Evolutionary conservation across 2,888 invertebrate genomes (phyloP), one percentile per base, ranked within the genome.

Genomic region (Tachina grossa): DNA sequence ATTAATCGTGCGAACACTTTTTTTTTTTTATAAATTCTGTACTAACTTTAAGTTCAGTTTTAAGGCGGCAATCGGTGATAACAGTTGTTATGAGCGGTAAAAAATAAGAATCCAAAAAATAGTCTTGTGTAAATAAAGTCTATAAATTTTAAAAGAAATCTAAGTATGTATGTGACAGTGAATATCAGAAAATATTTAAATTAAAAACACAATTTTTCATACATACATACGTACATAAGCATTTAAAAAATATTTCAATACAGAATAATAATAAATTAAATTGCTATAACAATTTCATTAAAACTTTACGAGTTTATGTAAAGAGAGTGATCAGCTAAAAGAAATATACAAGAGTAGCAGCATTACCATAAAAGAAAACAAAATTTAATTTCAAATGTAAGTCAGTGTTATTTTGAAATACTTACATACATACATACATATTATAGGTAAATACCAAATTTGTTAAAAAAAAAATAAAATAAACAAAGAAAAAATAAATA

Each of bases 11-110:
- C 75, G 71, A 43, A 63, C 11, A 51, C 3, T 22, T 76, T 85
- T 85, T 83, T 68, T 22, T 76, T 85, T 85, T 83, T 68, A 68
- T 63, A 77, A 77, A 78, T 83, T 86, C 80, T 84, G 80, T 68
- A 47, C 39, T 68, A 78, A 82, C 39, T 68, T 76, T 53, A 88
- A 91, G 90, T 89, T 91, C 89, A 91, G 91, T 91, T 90, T 89
- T 88, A 89, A 89, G 88, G 90, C 88, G 89, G 87, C 90, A 83
- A 89, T 88, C 88, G 87, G 87, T 89, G 89, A 69, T 87, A 88
- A 85, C 89, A 88, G 91, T 90, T 89, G 90, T 88, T 87, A 76
- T 61, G 61, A 84, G 82, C 86, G 87, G 87, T 76, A 81, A 51
- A 78, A 80, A 72, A 65, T 61, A 49, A n/a, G 13, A 43, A 16